Base-by-base conservation (phyloP, 92 coral and sea anemone genomes). In the Blastomussa wellsi region DNA sequence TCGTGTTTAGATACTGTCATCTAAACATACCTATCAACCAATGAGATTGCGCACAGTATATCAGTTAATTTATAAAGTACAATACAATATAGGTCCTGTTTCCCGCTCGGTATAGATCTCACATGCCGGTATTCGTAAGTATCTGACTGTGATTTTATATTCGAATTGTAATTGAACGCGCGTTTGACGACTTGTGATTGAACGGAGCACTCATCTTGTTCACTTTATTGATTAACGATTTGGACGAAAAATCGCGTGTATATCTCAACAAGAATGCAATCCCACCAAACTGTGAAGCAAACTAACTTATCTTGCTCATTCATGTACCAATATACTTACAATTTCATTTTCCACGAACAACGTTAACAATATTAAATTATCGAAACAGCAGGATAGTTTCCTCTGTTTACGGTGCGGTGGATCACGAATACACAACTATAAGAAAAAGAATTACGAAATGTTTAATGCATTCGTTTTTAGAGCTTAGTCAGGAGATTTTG, bases 361-460 rank as follows among this genome's bases (percentile, higher is more conserved):
- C 1, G n/a, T 17, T 26, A 15, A 22, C 44, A 36, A 70, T 19
- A 68, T 68, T 10, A 17, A 68, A 16, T 70, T 70, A 19, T 70
- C 28, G 48, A 33, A 70, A 70, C 75, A 70, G 75, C 75, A 14
- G 75, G 75, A 70, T 68, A 35, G 37, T 37, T 70, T 70, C 75
- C 75, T 70, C 44, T 70, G 47, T 70, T 70, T 42, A 36, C 44
- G 24, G 7, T 70, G 19, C 75, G 17, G 35, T 8, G 28, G 68
- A 5, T 57, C 12, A 57, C 16, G 7, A 57, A 24, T 8, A 44
- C 12, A 44, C 5, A 44, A 44, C 12, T 13, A 4, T 6, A 44
- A 4, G 0, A 3, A 44, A 44, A 44, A 44, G 11, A 44, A 44
- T n/a, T n/a, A n/a, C n/a, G n/a, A n/a, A n/a, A n/a, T n/a, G n/a